A percentile compares a stretch with the other conserved stretches of the same genome.
These are phyloP conservation scores for Hyphantria cunea DNA, from an alignment of 1,140 invertebrate genomes.

Conservation along the genomic window DNA sequence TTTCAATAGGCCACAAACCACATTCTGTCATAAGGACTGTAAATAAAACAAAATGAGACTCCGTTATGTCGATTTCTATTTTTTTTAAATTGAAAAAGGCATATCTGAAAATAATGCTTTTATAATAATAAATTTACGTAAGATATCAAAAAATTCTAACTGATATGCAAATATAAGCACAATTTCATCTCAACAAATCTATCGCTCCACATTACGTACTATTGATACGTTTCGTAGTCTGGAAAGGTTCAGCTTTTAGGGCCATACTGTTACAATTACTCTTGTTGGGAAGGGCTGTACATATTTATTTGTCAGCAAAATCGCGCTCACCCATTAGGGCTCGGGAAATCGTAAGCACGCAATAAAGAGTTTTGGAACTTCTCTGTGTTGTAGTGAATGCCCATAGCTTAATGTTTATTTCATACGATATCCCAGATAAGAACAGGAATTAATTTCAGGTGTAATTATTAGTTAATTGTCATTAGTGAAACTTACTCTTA, in stretches of 20 bases:
- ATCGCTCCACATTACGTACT: too few relatives aligned
- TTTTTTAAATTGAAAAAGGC: too few relatives aligned
- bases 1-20: too few relatives aligned
- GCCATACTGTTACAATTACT: constrained; percentile 61
- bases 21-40: too few relatives aligned
- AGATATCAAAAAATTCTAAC: too few relatives aligned
- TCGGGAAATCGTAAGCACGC: constrained; percentile 67
- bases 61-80: too few relatives aligned
- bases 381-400: constrained; percentile 38
- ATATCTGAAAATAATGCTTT: too few relatives aligned
- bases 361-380: constrained; percentile 69
- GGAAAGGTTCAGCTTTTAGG: constrained; percentile 17
- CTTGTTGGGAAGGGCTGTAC: constrained; percentile 56
- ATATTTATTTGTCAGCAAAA: constrained; percentile 77
- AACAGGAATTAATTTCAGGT: constrained; percentile 28
- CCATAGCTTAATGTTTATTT: constrained; percentile 52
- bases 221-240: not conserved
- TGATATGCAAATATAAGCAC: too few relatives aligned
- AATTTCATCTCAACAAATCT: too few relatives aligned
- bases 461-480: constrained; percentile 8
- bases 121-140: too few relatives aligned
- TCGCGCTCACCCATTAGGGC: constrained; percentile 67
- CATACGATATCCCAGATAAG: constrained; percentile 42
- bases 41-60: too few relatives aligned
- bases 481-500: too few relatives aligned